These are phyloP conservation scores for Tachina fera DNA, from an alignment of 2,888 invertebrate genomes.

Conservation along the genomic window DNA sequence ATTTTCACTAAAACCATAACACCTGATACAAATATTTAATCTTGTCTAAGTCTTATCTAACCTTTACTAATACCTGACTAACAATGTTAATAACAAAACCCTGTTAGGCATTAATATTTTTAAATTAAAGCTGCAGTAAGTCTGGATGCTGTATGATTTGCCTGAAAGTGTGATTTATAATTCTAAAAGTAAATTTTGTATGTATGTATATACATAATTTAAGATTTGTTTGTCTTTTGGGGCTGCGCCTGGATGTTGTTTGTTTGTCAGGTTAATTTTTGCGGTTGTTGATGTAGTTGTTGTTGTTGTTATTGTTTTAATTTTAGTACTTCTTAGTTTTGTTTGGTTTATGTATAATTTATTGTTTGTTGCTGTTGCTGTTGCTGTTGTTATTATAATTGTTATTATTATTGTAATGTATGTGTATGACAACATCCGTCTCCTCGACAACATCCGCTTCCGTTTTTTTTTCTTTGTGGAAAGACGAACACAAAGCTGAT, in stretches of 20 bases:
- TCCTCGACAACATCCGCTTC: conserved; percentile 70
- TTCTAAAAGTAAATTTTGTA: conserved; percentile 14
- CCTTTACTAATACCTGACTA: too few relatives aligned
- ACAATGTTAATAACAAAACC: too few relatives aligned
- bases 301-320: background rate
- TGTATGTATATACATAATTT: background rate
- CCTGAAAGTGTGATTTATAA: background rate
- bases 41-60: too few relatives aligned
- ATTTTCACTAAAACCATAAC: too few relatives aligned
- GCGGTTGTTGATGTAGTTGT: background rate
- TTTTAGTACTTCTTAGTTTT: conserved; percentile 16
- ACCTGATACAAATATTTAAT: too few relatives aligned
- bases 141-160: background rate
- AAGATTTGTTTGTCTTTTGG: background rate
- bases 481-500: conserved; percentile 25
- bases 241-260: background rate
- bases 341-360: conserved; percentile 58
- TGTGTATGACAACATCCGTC: conserved; percentile 70
- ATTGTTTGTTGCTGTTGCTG: conserved; percentile 36
- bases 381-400: conserved; percentile 8
- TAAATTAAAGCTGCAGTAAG: background rate
- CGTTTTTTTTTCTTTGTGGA: conserved; percentile 47
- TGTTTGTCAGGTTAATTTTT: conserved; percentile 45
- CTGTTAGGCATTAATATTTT: too few relatives aligned
- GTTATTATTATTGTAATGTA: conserved; percentile 33